Base-by-base conservation (phyloP, 2,888 invertebrate genomes). In the Drosophila ochracea region DNA sequence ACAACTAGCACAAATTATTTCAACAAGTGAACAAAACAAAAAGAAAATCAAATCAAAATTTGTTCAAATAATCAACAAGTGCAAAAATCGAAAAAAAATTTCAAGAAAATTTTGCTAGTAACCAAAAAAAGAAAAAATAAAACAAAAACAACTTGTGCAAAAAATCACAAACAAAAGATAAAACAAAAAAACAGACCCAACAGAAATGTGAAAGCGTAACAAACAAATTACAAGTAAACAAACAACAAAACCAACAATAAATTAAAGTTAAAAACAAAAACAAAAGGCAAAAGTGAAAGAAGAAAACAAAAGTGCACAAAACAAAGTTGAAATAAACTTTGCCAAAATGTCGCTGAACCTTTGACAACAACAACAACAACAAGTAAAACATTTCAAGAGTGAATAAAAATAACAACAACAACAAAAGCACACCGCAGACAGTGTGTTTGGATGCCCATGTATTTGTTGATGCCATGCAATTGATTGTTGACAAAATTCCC, bases 401-500 rank as follows among this genome's bases (percentile, higher is more conserved):
- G 61, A 39, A 64, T 16, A 54, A 28, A 66, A 76, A 66, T 61
- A 73, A 69, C 65, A 63, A 66, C 53, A 50, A 73, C 76, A 80
- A 65, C 76, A 78, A 62, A n/a, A 63, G 69, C 78, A 78, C 71
- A 75, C 58, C 55, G 66, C 66, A 67, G 49, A 72, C 64, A 68
- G 83, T 85, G 88, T 87, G 80, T 76, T 70, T 72, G 47, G 68
- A 76, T 81, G 82, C 72, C 62, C 73, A 86, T 76, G 84, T 82
- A 72, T 85, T 89, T 83, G 86, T 91, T 91, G 92, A 87, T 89
- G 87, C 92, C 90, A 92, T 92, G 93, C 92, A 92, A 93, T 91
- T 92, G 91, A 93, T 92, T 92, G 93, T 92, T 91, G 92, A 92
- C 92, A 92, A 92, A 93, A 92, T 92, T 92, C 92, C 92, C 93